Evolutionary conservation across 2,113 vertebrate genomes (phyloP).

Genomic region (Mungos mungo): DNA sequence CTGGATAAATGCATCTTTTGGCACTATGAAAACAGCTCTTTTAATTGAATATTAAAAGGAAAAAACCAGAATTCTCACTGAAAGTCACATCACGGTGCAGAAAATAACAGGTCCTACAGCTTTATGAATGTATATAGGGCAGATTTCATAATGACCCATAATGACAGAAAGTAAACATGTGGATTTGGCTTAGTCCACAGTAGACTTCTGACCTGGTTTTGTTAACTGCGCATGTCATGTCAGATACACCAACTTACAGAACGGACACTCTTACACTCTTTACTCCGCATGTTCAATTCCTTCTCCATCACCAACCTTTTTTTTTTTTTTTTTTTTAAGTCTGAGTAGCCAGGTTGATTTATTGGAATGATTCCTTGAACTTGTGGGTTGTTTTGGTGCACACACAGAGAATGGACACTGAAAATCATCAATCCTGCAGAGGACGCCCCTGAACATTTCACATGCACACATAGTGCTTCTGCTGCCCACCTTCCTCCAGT

Average conservation of each 20-base stretch:
- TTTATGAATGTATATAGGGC: constrained; percentile 5
- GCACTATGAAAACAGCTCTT: constrained; percentile 52
- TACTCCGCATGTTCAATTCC: not conserved
- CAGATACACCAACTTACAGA: not conserved
- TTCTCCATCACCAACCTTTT: not conserved
- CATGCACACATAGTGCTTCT: accelerated
- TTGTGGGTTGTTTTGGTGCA: not conserved
- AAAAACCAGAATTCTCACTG: constrained; percentile 14
- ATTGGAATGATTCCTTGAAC: not conserved
- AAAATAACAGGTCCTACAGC: constrained; percentile 29
- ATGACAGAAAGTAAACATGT: not conserved
- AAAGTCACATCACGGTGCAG: not conserved
- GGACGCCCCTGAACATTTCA: not conserved
- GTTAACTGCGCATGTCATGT: not conserved
- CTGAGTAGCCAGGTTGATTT: not conserved
- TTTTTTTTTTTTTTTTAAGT: not conserved
- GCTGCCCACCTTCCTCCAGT: not conserved
- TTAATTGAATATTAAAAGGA: constrained; percentile 45
- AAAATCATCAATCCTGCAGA: not conserved
- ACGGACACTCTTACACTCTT: not conserved
- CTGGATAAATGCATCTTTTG: constrained; percentile 27
- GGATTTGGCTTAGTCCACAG: not conserved
- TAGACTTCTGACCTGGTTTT: not conserved
- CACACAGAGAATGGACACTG: not conserved
- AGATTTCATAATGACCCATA: not conserved